phyloP scores from a whole-genome alignment of 2,113 vertebrate genomes.

The Emydura subglobosa region DNA sequence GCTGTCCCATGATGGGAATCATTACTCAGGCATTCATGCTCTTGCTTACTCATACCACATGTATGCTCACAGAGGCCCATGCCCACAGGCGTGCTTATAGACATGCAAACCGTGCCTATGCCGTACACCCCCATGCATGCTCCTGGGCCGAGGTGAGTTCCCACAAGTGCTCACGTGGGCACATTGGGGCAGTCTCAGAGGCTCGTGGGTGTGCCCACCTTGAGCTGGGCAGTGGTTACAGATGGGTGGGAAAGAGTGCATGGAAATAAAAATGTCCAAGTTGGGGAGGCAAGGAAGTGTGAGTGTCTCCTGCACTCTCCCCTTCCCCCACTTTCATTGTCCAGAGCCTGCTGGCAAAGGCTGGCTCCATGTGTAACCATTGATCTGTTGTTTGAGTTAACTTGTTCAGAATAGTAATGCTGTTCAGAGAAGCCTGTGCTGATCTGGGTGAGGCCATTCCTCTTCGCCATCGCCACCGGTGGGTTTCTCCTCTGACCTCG shows the following conservation, averaged over 20 bases:
- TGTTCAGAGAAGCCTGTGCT: neutral
- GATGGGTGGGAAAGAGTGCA: neutral
- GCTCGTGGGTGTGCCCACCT: rapidly evolving
- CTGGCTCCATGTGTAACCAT: neutral
- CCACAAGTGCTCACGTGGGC: too few species aligned
- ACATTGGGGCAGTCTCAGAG: rapidly evolving
- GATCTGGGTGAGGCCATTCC: neutral
- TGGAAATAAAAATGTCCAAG: neutral
- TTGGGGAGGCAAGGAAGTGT: neutral
- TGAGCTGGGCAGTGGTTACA: neutral
- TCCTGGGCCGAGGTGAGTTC: neutral
- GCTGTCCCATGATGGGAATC: neutral
- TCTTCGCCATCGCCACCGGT: neutral
- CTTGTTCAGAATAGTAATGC: slow-evolving; percentile 54
- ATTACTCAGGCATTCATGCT: neutral
- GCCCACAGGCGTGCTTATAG: neutral
- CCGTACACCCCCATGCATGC: neutral
- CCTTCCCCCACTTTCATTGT: neutral
- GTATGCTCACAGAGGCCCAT: neutral
- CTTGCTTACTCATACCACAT: neutral
- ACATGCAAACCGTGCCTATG: neutral
- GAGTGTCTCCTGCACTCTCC: neutral
- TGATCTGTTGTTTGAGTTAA: slow-evolving; percentile 44
- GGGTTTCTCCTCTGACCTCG: neutral
- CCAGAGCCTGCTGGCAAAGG: neutral